Percentiles rank a stretch among this genome's conserved stretches.
phyloP scores from a whole-genome alignment of 1,140 invertebrate species.

The Drosophila arawakana region DNA sequence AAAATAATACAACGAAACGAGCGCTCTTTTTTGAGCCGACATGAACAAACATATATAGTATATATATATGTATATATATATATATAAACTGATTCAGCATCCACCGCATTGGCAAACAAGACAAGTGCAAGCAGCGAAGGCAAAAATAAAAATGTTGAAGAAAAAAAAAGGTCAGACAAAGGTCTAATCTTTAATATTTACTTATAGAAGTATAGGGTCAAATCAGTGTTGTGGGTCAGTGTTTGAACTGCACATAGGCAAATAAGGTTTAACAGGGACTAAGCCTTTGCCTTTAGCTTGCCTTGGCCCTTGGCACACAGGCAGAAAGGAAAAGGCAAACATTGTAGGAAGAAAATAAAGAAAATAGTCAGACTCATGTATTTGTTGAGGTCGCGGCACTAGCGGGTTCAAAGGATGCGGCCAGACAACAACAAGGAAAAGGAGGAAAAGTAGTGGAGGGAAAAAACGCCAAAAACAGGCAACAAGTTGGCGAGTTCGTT shows the following conservation, averaged over 20 bases:
- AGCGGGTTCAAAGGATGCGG: conserved; percentile 78
- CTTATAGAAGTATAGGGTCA: conserved; percentile 50
- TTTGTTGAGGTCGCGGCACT: conserved; percentile 76
- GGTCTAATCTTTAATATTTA: conserved; percentile 72
- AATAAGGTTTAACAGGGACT: conserved; percentile 47
- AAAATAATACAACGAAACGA: conserved; percentile 23
- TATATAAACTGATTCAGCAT: conserved; percentile 31
- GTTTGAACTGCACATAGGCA: conserved; percentile 72
- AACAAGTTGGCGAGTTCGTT: conserved; percentile 38
- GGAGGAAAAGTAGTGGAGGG: not conserved
- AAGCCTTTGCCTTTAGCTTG: conserved; percentile 65
- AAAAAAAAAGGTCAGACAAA: conserved; percentile 50
- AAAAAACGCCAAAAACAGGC: conserved; percentile 20
- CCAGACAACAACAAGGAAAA: not conserved
- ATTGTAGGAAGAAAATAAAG: conserved; percentile 10
- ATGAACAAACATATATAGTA: conserved; percentile 20
- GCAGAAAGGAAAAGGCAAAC: conserved; percentile 66
- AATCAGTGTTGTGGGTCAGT: conserved; percentile 67
- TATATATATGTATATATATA: not conserved
- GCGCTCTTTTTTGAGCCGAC: conserved; percentile 54
- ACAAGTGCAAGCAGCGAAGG: conserved; percentile 52
- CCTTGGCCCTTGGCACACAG: not conserved
- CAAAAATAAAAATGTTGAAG: conserved; percentile 31
- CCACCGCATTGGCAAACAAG: conserved; percentile 77
- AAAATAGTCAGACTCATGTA: conserved; percentile 52